Evolutionary conservation across 2,797 vertebrate genomes (phyloP), one percentile per base, ranked within the genome.

Genomic region (Sorex maritimensis): DNA sequence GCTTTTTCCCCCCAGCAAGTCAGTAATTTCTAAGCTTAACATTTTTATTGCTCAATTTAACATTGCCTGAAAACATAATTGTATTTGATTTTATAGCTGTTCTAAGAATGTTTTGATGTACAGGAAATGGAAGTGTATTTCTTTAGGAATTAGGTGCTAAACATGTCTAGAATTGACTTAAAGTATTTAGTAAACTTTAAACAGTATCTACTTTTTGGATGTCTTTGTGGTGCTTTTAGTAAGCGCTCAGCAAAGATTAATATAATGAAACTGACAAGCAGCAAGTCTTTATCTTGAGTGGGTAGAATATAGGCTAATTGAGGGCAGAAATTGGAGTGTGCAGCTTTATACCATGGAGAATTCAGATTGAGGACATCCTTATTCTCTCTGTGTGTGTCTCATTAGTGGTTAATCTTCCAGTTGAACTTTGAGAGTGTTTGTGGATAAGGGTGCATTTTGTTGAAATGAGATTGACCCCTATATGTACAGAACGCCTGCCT

Each of bases 31-130:
- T 73, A 65, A 94, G 63, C 26, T 79, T 72, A 68, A 41, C 23
- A 10, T 86, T 92, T 93, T 91, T 88, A 81, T 88, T 95, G 73
- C 81, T 94, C 69, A 81, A 3, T 93, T 90, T 96, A 92, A 93
- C 58, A 68, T 93, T 86, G 65, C 83, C 81, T 94, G 83, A 69
- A 65, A 94, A 82, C 73, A 49, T 77, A 94, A 72, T 71, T 92
- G 28, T 94, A 61, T 92, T 89, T 90, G 68, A 73, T 81, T 86
- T 92, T 94, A 78, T 63, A 96, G 44, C 77, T 86, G 0, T 91
- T 81, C 34, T 86, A 83, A 95, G 52, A 93, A 38, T 93, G 44
- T 92, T 90, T 86, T 86, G 65, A 58, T 86, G 49, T 88, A 82
- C 17, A 69, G 24, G 69, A 30, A 93, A 74, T n/a, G 79, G 77